phyloP scores from a whole-genome alignment of 1,140 invertebrate species.

The Penaeus indicus region DNA sequence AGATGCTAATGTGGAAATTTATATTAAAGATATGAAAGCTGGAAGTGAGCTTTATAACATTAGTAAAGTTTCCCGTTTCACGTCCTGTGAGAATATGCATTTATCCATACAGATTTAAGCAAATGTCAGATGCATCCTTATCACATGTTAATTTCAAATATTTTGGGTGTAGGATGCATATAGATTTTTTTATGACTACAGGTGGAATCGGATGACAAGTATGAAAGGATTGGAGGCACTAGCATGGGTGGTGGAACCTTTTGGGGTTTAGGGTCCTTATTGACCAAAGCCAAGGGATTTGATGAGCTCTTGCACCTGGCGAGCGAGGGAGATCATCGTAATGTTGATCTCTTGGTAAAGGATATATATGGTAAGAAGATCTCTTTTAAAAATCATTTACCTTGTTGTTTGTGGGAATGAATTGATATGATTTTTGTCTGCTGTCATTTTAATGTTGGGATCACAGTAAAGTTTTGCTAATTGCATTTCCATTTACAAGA shows the following conservation, averaged over 20 bases:
- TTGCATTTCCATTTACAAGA: no score
- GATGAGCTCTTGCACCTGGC: conserved; percentile 81
- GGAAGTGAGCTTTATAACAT: no score
- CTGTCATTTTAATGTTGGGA: no score
- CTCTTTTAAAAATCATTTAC: conserved; percentile 47
- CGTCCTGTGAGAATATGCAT: no score
- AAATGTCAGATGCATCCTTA: background rate
- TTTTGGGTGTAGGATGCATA: background rate
- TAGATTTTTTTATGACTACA: conserved; percentile 67
- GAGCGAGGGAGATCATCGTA: conserved; percentile 80
- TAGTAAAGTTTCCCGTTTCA: no score
- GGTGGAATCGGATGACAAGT: conserved; percentile 81
- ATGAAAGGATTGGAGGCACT: conserved; percentile 81
- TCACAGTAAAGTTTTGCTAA: no score
- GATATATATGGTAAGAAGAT: conserved; percentile 83
- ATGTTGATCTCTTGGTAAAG: conserved; percentile 82
- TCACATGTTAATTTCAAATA: background rate
- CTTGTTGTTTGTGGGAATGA: background rate
- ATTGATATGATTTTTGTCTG: conserved; percentile 3
- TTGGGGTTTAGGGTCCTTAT: conserved; percentile 82
- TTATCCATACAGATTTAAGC: no score
- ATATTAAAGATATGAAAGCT: no score
- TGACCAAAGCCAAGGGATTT: conserved; percentile 78
- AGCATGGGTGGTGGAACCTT: conserved; percentile 84
- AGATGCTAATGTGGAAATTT: no score